Percentiles rank a stretch among this genome's conserved stretches.
These are phyloP conservation scores for Crenuchus spilurus DNA, from an alignment of 2,797 vertebrate genomes.

Conservation along the genomic window DNA sequence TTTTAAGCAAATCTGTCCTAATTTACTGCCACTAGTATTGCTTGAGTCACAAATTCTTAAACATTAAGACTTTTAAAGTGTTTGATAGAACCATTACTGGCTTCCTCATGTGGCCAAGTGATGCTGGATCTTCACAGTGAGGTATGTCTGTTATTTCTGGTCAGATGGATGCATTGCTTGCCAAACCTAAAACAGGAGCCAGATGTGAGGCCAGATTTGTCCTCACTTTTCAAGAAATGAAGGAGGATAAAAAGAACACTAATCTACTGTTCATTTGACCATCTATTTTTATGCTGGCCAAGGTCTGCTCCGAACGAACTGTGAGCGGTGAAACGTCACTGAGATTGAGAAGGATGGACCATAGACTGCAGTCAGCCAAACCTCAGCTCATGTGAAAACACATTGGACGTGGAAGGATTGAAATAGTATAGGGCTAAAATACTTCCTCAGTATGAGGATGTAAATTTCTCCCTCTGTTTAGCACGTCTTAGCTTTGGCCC, in stretches of 20 bases:
- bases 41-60: not conserved
- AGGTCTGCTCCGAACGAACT: slow-evolving; percentile 37
- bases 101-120: slow-evolving; percentile 19
- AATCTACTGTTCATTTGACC: slow-evolving; percentile 39
- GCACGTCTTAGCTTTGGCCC: slow-evolving; percentile 43
- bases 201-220: slow-evolving; percentile 31
- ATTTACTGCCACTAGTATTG: not conserved
- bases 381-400: slow-evolving; percentile 41
- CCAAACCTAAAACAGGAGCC: slow-evolving; percentile 40
- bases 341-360: slow-evolving; percentile 26
- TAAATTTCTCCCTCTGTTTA: slow-evolving; percentile 46
- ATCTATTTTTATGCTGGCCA: slow-evolving; percentile 44
- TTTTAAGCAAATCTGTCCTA: not conserved
- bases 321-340: slow-evolving; percentile 33
- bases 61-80: slow-evolving; percentile 4
- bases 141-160: slow-evolving; percentile 34
- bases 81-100: slow-evolving; percentile 33
- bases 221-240: slow-evolving; percentile 24
- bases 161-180: slow-evolving; percentile 17
- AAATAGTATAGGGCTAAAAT: slow-evolving; percentile 41
- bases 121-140: not conserved
- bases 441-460: slow-evolving; percentile 28
- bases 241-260: slow-evolving; percentile 36
- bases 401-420: slow-evolving; percentile 27
- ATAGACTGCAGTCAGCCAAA: slow-evolving; percentile 37